Conservation (phyloP, 2,797 vertebrate species). For the Molossus alvarezi region DNA sequence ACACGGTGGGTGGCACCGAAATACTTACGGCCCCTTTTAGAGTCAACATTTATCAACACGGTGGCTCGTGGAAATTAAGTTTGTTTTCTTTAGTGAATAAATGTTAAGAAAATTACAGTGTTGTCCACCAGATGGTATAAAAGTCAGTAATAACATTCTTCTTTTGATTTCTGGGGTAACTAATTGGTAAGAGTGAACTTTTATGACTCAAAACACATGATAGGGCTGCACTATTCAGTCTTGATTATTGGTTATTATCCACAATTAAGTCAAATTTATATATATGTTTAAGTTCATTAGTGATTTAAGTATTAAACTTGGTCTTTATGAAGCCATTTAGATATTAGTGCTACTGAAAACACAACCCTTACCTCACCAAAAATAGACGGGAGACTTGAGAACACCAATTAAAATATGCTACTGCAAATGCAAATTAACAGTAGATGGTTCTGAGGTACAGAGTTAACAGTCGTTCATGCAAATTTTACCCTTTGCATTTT, state of each 20-base stretch:
- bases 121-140: slow-evolving; percentile 72
- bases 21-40: slow-evolving; percentile 59
- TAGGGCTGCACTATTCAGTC: neutral
- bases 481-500: slow-evolving; percentile 14
- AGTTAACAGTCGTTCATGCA: neutral
- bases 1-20: slow-evolving; percentile 76
- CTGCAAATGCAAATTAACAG: slow-evolving; percentile 12
- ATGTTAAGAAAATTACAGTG: slow-evolving; percentile 76
- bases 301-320: neutral
- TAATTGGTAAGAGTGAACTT: slow-evolving; percentile 48
- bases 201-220: slow-evolving; percentile 18
- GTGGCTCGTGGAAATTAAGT: slow-evolving; percentile 72
- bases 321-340: neutral
- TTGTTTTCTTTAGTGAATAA: slow-evolving; percentile 79
- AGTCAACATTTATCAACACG: slow-evolving; percentile 70
- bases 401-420: neutral
- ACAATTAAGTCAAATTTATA: slow-evolving; percentile 32
- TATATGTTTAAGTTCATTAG: slow-evolving; percentile 17
- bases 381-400: neutral
- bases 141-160: slow-evolving; percentile 76
- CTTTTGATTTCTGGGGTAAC: slow-evolving; percentile 67
- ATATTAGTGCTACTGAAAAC: slow-evolving; percentile 20
- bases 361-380: neutral
- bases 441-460: neutral
- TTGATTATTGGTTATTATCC: slow-evolving; percentile 3